These are phyloP conservation scores for Ibycter americanus DNA, from an alignment of 2,797 vertebrate genomes.

Conservation along the genomic window DNA sequence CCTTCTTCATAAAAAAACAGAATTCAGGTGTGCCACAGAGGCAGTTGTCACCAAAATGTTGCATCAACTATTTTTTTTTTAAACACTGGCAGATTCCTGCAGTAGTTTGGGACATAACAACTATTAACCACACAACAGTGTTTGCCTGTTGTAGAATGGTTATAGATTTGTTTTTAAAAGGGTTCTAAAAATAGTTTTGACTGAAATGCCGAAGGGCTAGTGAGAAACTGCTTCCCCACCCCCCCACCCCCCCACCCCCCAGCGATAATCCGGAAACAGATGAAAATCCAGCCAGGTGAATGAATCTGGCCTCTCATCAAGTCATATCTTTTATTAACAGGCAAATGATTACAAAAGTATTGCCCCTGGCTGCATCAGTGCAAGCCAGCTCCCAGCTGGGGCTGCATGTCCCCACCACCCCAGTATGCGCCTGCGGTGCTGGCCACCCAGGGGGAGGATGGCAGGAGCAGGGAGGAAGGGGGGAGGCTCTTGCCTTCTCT, in stretches of 20 bases:
- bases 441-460: accelerated
- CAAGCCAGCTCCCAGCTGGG: neutral
- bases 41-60: neutral
- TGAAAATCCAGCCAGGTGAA: conserved; percentile 5
- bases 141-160: neutral
- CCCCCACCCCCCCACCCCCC: no score
- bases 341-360: neutral
- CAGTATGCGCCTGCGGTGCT: accelerated
- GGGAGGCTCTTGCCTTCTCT: neutral
- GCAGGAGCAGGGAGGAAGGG: neutral
- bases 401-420: accelerated
- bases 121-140: neutral
- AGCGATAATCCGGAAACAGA: neutral
- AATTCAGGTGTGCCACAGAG: neutral
- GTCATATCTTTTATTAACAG: neutral
- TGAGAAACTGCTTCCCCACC: no score
- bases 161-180: neutral
- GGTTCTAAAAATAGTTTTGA: neutral
- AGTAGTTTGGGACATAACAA: neutral
- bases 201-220: neutral
- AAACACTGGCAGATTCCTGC: neutral
- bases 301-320: neutral
- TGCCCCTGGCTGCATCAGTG: neutral
- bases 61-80: neutral
- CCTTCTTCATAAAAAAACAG: neutral